Base-by-base conservation (phyloP, 2,113 vertebrate species). In the Machaerirhynchus nigripectus region DNA sequence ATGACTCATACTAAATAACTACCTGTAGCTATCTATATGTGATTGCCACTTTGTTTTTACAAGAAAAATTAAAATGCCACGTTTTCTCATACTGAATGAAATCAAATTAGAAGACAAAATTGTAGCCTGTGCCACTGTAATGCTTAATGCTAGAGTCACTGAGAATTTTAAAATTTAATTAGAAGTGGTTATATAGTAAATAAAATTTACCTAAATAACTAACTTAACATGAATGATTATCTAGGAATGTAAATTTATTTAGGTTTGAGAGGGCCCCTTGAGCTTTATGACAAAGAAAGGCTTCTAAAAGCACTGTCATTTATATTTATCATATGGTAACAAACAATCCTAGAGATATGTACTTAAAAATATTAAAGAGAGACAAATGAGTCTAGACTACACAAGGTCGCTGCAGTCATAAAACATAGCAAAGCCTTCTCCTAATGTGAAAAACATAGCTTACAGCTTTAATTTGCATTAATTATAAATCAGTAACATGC, bases 401-500 rank as follows among this genome's bases (percentile, higher is more conserved):
- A 98, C 98, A 98, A 98, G 98, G 98, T 98, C 97, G 98, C 98
- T 97, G 98, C 98, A 98, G 98, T 98, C 98, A 98, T 98, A 98
- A 99, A 98, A 98, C 98, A 98, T 95, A 98, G 98, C 97, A 98
- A 98, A 98, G 98, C 98, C 98, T 98, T 98, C 97, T 98, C 97
- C 97, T 98, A 98, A 98, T 98, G 98, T 98, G 98, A 98, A 98
- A 98, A 98, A 98, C 98, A 98, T 98, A 98, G 98, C 98, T 99
- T 98, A 98, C 98, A 98, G 98, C 98, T 98, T 98, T 99, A 98
- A 98, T 98, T 98, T 99, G 98, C 99, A 99, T 98, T 98, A 98
- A 99, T 99, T 99, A 99, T 98, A 99, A 98, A 99, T 98, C 98
- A 98, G 98, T 98, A 98, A 98, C 98, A 98, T 98, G 98, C 99